Conservation (phyloP, 2,888 invertebrate genomes). For the Chelonus formosanus region DNA sequence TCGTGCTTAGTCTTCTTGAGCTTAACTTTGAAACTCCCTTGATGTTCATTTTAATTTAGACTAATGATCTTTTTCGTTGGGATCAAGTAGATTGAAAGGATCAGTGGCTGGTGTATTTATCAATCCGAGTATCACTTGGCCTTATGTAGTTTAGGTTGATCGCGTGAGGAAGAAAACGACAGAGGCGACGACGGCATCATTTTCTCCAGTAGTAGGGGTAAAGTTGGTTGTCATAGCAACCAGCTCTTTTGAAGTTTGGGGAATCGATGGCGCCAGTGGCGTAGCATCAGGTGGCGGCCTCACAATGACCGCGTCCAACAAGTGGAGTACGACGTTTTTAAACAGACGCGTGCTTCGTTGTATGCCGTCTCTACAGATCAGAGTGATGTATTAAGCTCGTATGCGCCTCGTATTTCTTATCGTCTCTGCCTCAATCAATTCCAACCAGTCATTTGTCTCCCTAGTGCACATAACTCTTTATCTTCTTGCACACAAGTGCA, state of each 20-base stretch:
- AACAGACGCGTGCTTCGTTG: background rate
- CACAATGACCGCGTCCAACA: conserved; percentile 52
- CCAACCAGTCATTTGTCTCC: conserved; percentile 1
- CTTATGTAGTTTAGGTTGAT: conserved; percentile 10
- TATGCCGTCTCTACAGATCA: background rate
- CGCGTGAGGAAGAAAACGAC: conserved; percentile 29
- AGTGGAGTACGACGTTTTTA: conserved; percentile 47
- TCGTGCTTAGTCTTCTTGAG: no score
- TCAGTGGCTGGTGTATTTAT: background rate
- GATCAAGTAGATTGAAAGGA: background rate
- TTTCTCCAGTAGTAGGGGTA: conserved; percentile 38
- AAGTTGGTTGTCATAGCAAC: conserved; percentile 45
- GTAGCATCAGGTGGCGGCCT: conserved; percentile 60
- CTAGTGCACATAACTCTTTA: conserved; percentile 9
- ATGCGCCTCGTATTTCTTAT: no score
- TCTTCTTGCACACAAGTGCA: background rate
- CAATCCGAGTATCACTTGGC: conserved; percentile 2
- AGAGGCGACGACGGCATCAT: conserved; percentile 38
- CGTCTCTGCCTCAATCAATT: no score
- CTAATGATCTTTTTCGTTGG: background rate
- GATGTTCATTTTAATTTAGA: no score
- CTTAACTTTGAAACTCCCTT: no score
- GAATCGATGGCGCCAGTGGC: conserved; percentile 63
- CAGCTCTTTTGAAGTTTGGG: conserved; percentile 53
- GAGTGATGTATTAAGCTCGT: conserved; percentile 6